Conservation (phyloP, 2,113 vertebrate genomes). For the Oostethus manadensis region DNA sequence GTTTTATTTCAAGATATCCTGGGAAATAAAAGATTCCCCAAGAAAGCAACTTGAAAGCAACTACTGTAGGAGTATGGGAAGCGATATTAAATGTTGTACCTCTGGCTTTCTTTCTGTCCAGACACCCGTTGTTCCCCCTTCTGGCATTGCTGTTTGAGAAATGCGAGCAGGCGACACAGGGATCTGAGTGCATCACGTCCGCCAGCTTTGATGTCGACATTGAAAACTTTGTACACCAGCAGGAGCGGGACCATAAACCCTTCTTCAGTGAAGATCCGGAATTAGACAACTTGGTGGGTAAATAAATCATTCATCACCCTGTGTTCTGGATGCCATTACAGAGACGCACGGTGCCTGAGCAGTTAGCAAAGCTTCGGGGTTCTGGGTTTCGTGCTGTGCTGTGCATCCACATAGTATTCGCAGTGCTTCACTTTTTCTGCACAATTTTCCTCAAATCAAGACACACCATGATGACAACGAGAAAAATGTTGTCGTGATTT, state of each 20-base stretch:
- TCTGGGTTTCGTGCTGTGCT: no score
- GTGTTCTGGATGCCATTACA: background rate
- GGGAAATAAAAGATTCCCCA: background rate
- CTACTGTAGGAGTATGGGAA: background rate
- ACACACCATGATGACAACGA: background rate
- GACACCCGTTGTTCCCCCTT: conserved; percentile 94
- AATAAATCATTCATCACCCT: no score
- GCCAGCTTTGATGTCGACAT: conserved; percentile 99
- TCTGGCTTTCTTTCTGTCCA: conserved; percentile 45
- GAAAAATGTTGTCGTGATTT: background rate
- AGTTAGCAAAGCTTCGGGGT: no score
- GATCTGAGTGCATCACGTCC: conserved; percentile 97
- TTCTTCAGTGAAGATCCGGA: conserved; percentile 98
- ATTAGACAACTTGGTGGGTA: conserved; percentile 91
- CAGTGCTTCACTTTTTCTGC: no score
- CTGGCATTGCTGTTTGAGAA: conserved; percentile 96
- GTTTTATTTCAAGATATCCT: background rate
- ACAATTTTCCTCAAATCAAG: background rate
- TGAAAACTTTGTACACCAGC: conserved; percentile 97
- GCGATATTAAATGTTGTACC: background rate
- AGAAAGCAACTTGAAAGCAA: background rate
- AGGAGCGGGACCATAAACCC: conserved; percentile 95
- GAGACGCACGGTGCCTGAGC: no score
- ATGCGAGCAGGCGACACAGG: conserved; percentile 96
- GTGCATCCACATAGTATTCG: no score